A percentile compares a stretch with the other conserved stretches of the same genome.
Conservation (phyloP, 2,797 vertebrate species). For the Sebastes steindachneri region DNA sequence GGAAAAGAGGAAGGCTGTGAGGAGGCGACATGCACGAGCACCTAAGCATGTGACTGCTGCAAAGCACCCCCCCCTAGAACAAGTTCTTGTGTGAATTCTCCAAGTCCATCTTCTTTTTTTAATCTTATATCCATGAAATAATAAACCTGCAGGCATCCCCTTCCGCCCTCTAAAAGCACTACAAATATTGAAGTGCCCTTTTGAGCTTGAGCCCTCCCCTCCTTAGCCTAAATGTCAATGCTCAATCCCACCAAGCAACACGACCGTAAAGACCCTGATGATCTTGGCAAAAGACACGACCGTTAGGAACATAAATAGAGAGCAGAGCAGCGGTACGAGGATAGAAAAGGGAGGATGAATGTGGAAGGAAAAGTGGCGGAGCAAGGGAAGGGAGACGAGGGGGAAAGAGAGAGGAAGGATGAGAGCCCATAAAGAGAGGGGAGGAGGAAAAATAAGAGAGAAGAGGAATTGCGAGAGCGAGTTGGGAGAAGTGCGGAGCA, state of each 20-base stretch:
- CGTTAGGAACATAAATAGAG: constrained; percentile 2
- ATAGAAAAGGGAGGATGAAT: constrained; percentile 1
- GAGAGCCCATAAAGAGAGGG: constrained; percentile 29
- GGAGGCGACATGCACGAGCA: not conserved
- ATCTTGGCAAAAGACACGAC: constrained; percentile 43
- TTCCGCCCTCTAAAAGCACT: not conserved
- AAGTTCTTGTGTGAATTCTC: not conserved
- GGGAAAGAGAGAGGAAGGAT: constrained; percentile 2
- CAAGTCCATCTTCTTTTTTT: not conserved
- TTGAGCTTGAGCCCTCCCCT: constrained; percentile 14
- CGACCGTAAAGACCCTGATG: constrained; percentile 30
- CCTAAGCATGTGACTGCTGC: not conserved
- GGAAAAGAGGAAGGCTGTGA: not conserved
- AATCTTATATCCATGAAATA: not conserved
- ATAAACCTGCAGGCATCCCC: not conserved
- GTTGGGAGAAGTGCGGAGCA: constrained; percentile 69
- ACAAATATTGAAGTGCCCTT: constrained; percentile 22
- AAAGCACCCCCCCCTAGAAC: not conserved
- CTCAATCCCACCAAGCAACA: constrained; percentile 45
- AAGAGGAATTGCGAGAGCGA: constrained; percentile 21
- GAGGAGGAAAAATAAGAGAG: constrained; percentile 30
- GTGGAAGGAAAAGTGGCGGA: not conserved
- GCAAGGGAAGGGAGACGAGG: not conserved
- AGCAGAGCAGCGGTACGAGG: not conserved
- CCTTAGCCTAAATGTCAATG: constrained; percentile 50